Evolutionary conservation across 2,797 vertebrate genomes (phyloP).

Genomic region (Platalea minor): DNA sequence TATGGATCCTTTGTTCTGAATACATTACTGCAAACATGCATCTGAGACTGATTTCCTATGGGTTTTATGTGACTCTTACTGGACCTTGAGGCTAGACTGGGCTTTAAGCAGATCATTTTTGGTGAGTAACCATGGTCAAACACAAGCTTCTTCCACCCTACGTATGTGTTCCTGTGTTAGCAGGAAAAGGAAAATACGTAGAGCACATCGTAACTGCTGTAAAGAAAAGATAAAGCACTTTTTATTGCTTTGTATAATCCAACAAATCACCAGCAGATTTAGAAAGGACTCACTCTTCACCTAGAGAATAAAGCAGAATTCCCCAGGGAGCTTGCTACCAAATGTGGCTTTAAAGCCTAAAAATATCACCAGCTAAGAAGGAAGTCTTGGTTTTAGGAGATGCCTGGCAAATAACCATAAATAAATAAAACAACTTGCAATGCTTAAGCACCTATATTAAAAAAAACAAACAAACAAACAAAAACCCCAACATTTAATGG

Average conservation of each 20-base stretch:
- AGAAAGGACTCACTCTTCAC: not conserved
- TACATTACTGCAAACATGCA: not conserved
- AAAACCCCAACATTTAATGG: not conserved
- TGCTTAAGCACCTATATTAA: not conserved
- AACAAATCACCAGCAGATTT: not conserved
- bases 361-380: conserved; percentile 29
- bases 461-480: not conserved
- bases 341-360: conserved; percentile 28
- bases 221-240: not conserved
- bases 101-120: not conserved
- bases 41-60: not conserved
- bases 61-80: not conserved
- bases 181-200: not conserved
- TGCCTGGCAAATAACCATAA: not conserved
- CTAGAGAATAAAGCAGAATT: not conserved
- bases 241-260: not conserved
- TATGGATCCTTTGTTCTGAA: not conserved
- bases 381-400: conserved; percentile 39
- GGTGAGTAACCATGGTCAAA: not conserved
- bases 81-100: not conserved
- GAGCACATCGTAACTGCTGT: not conserved
- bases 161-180: fast-evolving
- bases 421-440: conserved; percentile 4
- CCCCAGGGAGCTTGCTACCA: not conserved
- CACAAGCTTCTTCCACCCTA: not conserved